Percentiles rank a stretch among this genome's conserved stretches.
These are phyloP conservation scores for Bombus consobrinus DNA, from an alignment of 1,140 invertebrate genomes.

Conservation along the genomic window DNA sequence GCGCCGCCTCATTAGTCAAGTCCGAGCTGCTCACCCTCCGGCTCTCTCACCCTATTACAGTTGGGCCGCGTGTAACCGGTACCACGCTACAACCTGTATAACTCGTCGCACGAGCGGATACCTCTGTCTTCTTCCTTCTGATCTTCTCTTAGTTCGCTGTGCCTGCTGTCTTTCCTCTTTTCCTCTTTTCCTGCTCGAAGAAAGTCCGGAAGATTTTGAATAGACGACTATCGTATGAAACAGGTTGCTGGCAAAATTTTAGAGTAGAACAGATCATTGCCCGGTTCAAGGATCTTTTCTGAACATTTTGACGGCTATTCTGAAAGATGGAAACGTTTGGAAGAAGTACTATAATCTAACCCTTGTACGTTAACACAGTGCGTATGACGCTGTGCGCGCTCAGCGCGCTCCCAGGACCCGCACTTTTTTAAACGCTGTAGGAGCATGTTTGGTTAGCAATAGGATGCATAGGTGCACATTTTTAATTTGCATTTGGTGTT, in stretches of 20 bases:
- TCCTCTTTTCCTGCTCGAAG: background rate
- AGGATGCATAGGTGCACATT: no score
- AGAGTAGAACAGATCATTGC: background rate
- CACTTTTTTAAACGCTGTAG: no score
- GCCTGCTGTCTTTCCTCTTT: background rate
- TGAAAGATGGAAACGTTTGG: no score
- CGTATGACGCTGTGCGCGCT: no score
- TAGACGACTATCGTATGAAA: background rate
- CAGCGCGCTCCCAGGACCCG: no score
- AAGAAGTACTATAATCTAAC: no score
- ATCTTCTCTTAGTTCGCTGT: accelerated
- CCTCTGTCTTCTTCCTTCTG: conserved; percentile 1
- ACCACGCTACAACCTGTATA: conserved; percentile 62
- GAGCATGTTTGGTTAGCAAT: no score
- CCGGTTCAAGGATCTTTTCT: no score
- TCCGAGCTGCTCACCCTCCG: conserved; percentile 62
- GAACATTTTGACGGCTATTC: background rate
- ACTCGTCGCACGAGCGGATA: conserved; percentile 51
- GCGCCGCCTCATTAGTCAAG: conserved; percentile 83
- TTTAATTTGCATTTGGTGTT: no score
- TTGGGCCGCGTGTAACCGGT: conserved; percentile 64
- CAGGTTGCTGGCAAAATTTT: background rate
- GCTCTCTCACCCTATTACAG: conserved; percentile 64
- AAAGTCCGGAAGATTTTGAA: conserved; percentile 20
- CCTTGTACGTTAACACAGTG: no score